These are phyloP conservation scores for Colletes latitarsis DNA, from an alignment of 1,140 invertebrate genomes.

Conservation along the genomic window DNA sequence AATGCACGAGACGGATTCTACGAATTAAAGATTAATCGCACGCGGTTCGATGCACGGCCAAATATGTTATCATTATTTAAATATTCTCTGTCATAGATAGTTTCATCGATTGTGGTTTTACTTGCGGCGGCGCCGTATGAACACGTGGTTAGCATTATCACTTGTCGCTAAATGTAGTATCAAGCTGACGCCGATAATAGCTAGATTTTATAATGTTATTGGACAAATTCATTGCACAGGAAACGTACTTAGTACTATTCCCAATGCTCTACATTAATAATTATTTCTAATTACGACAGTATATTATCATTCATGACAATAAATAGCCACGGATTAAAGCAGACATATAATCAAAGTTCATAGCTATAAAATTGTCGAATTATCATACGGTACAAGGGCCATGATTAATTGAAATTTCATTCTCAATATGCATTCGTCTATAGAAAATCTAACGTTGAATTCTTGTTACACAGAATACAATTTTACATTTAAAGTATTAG, in stretches of 20 bases:
- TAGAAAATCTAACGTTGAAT: no score
- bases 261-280: background rate
- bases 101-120: slow-evolving; percentile 38
- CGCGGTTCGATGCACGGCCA: background rate
- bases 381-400: no score
- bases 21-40: background rate
- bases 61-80: slow-evolving; percentile 26
- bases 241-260: slow-evolving; percentile 23
- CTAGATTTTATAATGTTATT: slow-evolving; percentile 30
- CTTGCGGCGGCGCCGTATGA: background rate
- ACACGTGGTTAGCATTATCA: slow-evolving; percentile 36
- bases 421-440: no score
- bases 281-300: background rate
- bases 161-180: slow-evolving; percentile 52
- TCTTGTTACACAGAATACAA: no score
- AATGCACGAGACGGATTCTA: background rate
- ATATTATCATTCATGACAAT: background rate
- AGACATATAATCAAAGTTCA: background rate
- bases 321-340: background rate
- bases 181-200: slow-evolving; percentile 47
- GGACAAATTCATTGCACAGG: slow-evolving; percentile 33
- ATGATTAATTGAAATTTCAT: no score
- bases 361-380: no score
- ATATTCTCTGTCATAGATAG: slow-evolving; percentile 8
- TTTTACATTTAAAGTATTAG: no score